A percentile compares a stretch with the other conserved stretches of the same genome.
Conservation (phyloP, 1,140 invertebrate species). For the Aphaenogaster floridana region DNA sequence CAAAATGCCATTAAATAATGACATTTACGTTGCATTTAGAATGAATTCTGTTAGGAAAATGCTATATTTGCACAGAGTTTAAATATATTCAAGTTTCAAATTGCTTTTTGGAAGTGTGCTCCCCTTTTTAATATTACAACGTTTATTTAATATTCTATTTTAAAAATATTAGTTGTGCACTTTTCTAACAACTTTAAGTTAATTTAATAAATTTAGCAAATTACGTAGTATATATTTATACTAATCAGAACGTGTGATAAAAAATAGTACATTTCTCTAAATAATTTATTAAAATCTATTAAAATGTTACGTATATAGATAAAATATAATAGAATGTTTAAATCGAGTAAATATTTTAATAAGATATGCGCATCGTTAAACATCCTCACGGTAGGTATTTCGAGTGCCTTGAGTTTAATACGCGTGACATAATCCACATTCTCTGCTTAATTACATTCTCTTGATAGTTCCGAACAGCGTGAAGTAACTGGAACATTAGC, state of each 20-base stretch:
- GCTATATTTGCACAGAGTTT: constrained; percentile 13
- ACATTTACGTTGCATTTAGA: constrained; percentile 35
- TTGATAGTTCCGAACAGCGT: constrained; percentile 74
- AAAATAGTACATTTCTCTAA: neutral
- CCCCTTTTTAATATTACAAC: neutral
- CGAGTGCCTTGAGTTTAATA: constrained; percentile 74
- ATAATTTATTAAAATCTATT: neutral
- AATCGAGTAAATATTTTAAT: constrained; percentile 63
- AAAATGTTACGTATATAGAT: constrained; percentile 9
- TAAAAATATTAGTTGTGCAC: neutral
- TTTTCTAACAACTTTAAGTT: neutral
- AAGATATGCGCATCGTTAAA: constrained; percentile 70
- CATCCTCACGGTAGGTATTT: constrained; percentile 68
- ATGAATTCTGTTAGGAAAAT: neutral
- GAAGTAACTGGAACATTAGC: constrained; percentile 53
- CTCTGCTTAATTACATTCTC: constrained; percentile 80
- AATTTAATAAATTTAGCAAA: neutral
- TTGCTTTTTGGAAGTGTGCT: neutral
- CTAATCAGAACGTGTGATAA: too few species aligned
- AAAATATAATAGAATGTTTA: constrained; percentile 48
- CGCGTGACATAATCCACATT: constrained; percentile 77
- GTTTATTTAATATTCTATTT: neutral
- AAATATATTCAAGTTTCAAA: constrained; percentile 7
- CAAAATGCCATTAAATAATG: constrained; percentile 30
- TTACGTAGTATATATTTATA: neutral